Evolutionary conservation across 1,140 invertebrate species (phyloP), one percentile per base, ranked within the genome.

Genomic region (Drosophila mauritiana): DNA sequence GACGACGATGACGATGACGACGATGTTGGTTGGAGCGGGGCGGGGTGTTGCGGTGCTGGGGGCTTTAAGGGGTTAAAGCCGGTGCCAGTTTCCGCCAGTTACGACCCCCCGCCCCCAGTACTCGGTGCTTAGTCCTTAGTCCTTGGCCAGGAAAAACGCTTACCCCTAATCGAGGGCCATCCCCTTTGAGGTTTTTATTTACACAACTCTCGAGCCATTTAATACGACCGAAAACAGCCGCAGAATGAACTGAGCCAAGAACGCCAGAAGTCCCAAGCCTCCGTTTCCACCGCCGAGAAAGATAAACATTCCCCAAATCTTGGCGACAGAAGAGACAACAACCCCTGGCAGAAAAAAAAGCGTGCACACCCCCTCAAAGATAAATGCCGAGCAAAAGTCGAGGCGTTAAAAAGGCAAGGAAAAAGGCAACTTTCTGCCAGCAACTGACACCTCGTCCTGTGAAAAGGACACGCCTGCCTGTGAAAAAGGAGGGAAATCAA

Each of bases 171-270:
- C 51, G 65, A 68, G 37, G 42, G 15, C 40, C 25, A 45, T 25
- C 42, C 42, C 62, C 42, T 42, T 51, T 76, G 61, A 76, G 65
- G 73, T 81, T 85, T 86, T 70, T 86, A 86, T 86, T 84, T 86
- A 85, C 82, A 88, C 83, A 88, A 65, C 61, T 78, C 62, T 52
- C 64, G 49, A 63, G 69, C 74, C 69, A 86, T 79, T 88, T 79
- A 86, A 79, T 85, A 72, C 79, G 67, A 51, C 67, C 64, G 39
- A 70, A 70, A 70, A 34, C 64, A 57, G 83, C 83, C 83, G 51
- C 83, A 88, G 80, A 88, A 89, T 88, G 76, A 88, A 88, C 80
- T 84, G 42, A 64, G 70, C 72, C 74, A 56, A 69, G 55, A 65
- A 36, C 58, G 42, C 48, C 48, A 7, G 52, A 53, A 72, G 31